Evolutionary conservation across 2,888 invertebrate species (phyloP).

Genomic region (Drosophila nr. perissopoda): DNA sequence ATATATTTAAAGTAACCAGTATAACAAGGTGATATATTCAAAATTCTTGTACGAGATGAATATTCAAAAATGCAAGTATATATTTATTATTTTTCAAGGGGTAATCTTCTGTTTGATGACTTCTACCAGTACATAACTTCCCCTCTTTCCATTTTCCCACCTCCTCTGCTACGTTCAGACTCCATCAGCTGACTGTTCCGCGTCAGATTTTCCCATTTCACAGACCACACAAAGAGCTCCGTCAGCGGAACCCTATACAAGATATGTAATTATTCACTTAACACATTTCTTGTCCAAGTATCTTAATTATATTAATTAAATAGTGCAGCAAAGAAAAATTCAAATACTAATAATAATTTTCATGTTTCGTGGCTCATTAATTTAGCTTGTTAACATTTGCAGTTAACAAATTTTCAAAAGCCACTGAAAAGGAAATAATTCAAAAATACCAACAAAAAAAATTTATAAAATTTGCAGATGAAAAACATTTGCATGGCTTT

Average conservation of each 20-base stretch:
- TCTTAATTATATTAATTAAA: constrained; percentile 56
- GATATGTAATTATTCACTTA: constrained; percentile 71
- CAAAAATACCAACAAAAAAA: constrained; percentile 15
- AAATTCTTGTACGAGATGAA: too few relatives aligned
- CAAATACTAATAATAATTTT: constrained; percentile 38
- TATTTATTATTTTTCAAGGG: too few relatives aligned
- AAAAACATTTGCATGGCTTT: constrained; percentile 78
- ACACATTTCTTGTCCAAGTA: constrained; percentile 66
- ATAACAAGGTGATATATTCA: too few relatives aligned
- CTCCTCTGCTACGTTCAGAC: neutral
- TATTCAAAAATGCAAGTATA: too few relatives aligned
- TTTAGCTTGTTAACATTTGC: constrained; percentile 76
- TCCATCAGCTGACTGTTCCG: neutral
- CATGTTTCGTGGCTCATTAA: constrained; percentile 73
- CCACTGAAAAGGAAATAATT: constrained; percentile 28
- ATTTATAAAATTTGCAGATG: constrained; percentile 49
- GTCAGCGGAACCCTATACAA: neutral
- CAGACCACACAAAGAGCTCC: neutral
- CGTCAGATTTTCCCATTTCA: neutral
- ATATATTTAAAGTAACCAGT: too few relatives aligned
- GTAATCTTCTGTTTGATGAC: neutral
- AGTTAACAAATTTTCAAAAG: constrained; percentile 59
- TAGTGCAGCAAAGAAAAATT: constrained; percentile 16
- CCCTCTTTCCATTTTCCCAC: neutral
- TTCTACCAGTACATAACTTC: neutral